Base-by-base conservation (phyloP, 2,888 invertebrate species). In the Conops quadrifasciatus region DNA sequence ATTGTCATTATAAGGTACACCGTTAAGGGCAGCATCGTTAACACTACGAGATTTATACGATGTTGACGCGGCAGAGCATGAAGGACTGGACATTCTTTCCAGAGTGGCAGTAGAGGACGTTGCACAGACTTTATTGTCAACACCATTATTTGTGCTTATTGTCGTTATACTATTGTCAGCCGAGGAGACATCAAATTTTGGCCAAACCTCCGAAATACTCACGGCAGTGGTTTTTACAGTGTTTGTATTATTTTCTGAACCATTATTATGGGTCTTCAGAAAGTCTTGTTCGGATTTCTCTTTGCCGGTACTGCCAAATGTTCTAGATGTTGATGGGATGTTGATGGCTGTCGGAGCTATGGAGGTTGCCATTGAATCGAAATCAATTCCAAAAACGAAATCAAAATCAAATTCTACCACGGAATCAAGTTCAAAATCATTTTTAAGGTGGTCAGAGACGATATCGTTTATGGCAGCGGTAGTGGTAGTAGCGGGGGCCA, bases 401-500 rank as follows among this genome's bases (percentile, higher is more conserved):
- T 70, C 70, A 30, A 58, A 70, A 56, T 70, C 70, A 45, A 64
- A 70, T 28, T 64, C 64, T 24, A 70, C 9, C 28, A 58, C 64
- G 11, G 64, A 70, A 30, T 70, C 70, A 13, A 70, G 45, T 45
- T 64, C 70, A 19, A 53, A 51, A 28, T 67, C 59, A 30, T 59
- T 59, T 15, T 26, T 19, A 15, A 26, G 15, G 28, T 60, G n/a
- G 36, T 4, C 26, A 65, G 26, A n/a, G 24, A 36, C n/a, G 19
- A 15, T 64, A 19, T 9, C 24, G 36, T 43, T 63, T 1, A 19
- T 43, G 19, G 43, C 16, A 19, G 13, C 13, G 2, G 62, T 7
- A 15, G 63, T 24, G 15, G 58, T 58, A 9, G 36, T 36, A 36
- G 9, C 9, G 9, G 9, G 4, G 4, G 4, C 36, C 5, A 58